A percentile compares a stretch with the other conserved stretches of the same genome.
Conservation (phyloP, 2,797 vertebrate species). For the Vultur gryphus region DNA sequence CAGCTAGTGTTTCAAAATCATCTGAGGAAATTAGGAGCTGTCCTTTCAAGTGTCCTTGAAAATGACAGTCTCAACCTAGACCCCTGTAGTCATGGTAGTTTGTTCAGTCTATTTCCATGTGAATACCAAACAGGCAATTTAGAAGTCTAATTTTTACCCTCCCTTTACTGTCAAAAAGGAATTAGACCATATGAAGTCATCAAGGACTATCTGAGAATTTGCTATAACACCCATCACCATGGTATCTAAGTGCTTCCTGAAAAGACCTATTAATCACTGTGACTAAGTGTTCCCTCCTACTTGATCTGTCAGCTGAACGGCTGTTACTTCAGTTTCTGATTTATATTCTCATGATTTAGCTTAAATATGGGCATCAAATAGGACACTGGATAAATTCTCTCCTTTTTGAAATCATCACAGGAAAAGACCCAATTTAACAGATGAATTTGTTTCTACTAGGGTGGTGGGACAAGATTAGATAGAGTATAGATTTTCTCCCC, state of each 20-base stretch:
- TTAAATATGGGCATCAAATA: neutral
- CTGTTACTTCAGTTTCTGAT: neutral
- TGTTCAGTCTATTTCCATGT: slow-evolving; percentile 17
- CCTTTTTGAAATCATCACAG: neutral
- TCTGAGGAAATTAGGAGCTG: slow-evolving; percentile 5
- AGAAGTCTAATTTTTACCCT: slow-evolving; percentile 55
- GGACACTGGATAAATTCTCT: neutral
- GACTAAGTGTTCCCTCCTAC: neutral
- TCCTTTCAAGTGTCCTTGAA: slow-evolving; percentile 35
- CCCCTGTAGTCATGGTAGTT: slow-evolving; percentile 37
- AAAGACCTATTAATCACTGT: slow-evolving; percentile 50
- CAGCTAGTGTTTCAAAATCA: slow-evolving; percentile 1
- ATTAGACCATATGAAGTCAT: slow-evolving; percentile 29
- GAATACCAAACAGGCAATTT: slow-evolving; percentile 58
- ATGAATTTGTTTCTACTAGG: neutral
- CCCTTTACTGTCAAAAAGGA: slow-evolving; percentile 42
- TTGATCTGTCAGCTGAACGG: slow-evolving; percentile 25
- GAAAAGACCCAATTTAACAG: neutral
- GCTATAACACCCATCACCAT: slow-evolving; percentile 49
- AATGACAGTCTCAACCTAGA: slow-evolving; percentile 34
- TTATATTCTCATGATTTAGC: slow-evolving; percentile 18
- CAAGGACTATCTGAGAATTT: slow-evolving; percentile 37
- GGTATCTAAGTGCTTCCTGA: slow-evolving; percentile 56
- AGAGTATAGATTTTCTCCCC: neutral
- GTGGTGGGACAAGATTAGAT: neutral